Base-by-base conservation (phyloP, 2,113 vertebrate species). In the Plecotus auritus region DNA sequence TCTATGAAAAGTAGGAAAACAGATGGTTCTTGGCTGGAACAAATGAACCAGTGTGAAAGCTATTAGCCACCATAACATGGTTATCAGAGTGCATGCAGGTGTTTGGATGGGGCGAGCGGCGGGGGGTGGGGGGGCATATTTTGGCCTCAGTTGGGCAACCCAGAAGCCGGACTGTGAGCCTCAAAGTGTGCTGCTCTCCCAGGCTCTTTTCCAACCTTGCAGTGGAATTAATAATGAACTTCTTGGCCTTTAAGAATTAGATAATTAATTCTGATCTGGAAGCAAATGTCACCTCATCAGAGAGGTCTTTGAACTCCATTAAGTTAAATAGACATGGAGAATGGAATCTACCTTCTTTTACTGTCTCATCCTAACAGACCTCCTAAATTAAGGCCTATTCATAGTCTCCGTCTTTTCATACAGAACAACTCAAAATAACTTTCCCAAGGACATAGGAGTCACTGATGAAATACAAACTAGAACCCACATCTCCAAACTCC, bases 261-360 rank as follows among this genome's bases (percentile, higher is more conserved):
- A 42, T 42, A 74, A 69, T 42, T 80, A 40, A 56, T 30, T 83
- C 66, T 84, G 42, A 72, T 89, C 22, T 72, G 66, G 85, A 96
- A 81, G 81, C 20, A 94, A 40, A 45, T 90, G 40, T 23, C 28
- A 76, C 37, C 47, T 77, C 5, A 30, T 81, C 35, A 32, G 11
- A 89, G 74, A 80, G n/a, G n/a, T 61, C 92, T 95, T 90, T 74
- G 81, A 56, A 9, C 30, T 94, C 66, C 23, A 23, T 35, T 94
- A 37, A 87, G 9, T 89, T 86, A 90, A 89, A 49, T 72, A 59
- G 22, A 87, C 59, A 61, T 72, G n/a, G 40, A 93, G 18, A 94
- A 88, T 32, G 30, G 28, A 22, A 13, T 88, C 47, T 47, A 69
- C 28, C 13, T 88, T 35, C 26, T 93, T 82, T 84, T 26, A 81